These are phyloP conservation scores for Cyanoliseus patagonus DNA, from an alignment of 2,113 vertebrate genomes.

Conservation along the genomic window DNA sequence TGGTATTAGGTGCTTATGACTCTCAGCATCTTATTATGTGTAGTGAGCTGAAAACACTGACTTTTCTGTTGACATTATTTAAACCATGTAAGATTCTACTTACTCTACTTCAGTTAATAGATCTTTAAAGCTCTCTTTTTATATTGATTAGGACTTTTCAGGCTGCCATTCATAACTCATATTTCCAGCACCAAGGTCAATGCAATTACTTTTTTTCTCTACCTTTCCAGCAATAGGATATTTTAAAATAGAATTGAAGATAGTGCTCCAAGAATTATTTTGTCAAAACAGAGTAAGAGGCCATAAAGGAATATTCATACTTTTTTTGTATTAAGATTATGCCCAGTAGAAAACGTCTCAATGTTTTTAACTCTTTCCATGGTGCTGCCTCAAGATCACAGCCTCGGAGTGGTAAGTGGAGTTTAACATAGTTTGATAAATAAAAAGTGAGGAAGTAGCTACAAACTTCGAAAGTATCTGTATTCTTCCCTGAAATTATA, in stretches of 20 bases:
- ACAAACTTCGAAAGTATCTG: background rate
- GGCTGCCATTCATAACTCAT: constrained; percentile 19
- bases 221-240: background rate
- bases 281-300: background rate
- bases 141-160: constrained; percentile 34
- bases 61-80: constrained; percentile 44
- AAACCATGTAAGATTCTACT: constrained; percentile 53
- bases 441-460: background rate
- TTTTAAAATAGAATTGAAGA: background rate
- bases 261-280: background rate
- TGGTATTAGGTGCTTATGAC: constrained; percentile 60
- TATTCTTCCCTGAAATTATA: background rate
- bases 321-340: background rate
- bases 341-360: background rate
- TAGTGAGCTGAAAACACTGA: constrained; percentile 44
- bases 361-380: background rate
- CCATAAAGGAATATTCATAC: background rate
- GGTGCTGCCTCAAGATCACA: background rate
- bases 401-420: background rate
- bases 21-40: constrained; percentile 49
- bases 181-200: constrained; percentile 4
- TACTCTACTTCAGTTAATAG: constrained; percentile 36
- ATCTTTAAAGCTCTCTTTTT: constrained; percentile 38
- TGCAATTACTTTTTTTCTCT: background rate
- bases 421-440: background rate